phyloP scores from a whole-genome alignment of 64 coral and sea anemone genomes.

The Actinia equina region DNA sequence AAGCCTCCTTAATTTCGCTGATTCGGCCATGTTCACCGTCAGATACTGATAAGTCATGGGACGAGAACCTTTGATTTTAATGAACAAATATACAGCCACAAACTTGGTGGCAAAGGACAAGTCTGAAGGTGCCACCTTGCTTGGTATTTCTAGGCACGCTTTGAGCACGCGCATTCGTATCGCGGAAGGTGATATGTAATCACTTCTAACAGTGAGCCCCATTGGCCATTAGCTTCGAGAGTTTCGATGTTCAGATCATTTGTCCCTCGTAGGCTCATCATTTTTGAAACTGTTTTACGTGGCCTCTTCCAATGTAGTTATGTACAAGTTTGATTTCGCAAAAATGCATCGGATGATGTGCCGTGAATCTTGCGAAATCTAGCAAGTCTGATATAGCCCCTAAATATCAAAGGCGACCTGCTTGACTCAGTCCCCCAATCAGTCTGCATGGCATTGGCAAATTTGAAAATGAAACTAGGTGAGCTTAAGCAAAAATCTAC shows the following conservation, averaged over 20 bases:
- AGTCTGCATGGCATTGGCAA: conserved; percentile 18
- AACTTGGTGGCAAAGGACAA: conserved; percentile 34
- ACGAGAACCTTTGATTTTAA: too few species aligned
- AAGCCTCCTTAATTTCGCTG: too few species aligned
- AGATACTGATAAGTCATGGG: too few species aligned
- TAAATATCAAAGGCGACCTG: conserved; percentile 39
- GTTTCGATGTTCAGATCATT: conserved; percentile 39
- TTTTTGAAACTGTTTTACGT: conserved; percentile 21
- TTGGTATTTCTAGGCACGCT: background rate
- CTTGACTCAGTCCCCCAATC: conserved; percentile 25
- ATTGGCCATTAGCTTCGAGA: conserved; percentile 34
- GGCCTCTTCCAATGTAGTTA: conserved; percentile 8
- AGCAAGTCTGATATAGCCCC: conserved; percentile 29
- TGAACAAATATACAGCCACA: conserved; percentile 30
- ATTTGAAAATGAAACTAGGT: too few species aligned
- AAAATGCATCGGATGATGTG: too few species aligned
- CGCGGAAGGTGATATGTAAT: background rate
- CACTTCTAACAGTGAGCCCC: conserved; percentile 14
- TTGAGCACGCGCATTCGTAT: conserved; percentile 19
- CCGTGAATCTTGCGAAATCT: conserved; percentile 28
- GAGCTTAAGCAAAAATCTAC: conserved; percentile 31
- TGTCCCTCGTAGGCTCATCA: conserved; percentile 41
- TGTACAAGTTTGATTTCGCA: conserved; percentile 4
- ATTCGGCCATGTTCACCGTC: too few species aligned
- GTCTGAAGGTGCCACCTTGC: too few species aligned